Conservation (phyloP, 2,797 vertebrate genomes). For the Merluccius polli region DNA sequence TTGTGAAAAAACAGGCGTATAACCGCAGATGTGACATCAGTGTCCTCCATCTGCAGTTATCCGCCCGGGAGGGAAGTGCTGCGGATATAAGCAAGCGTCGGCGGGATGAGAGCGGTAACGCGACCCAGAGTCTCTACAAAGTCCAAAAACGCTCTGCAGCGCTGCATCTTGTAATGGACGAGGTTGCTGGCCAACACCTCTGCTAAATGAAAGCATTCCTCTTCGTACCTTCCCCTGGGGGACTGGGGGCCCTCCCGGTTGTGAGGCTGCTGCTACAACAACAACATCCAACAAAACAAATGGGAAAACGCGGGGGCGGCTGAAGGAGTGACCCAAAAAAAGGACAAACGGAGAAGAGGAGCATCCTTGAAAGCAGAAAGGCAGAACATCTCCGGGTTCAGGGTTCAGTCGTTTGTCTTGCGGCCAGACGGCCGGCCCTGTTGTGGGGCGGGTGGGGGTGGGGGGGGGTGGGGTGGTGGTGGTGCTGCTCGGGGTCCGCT, state of each 20-base stretch:
- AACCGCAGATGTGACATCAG: neutral
- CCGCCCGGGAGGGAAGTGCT: neutral
- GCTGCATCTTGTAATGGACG: neutral
- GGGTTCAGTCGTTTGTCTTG: conserved; percentile 2
- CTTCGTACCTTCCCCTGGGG: neutral
- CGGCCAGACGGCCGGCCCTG: neutral
- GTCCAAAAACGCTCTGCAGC: neutral
- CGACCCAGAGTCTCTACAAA: too few relatives aligned
- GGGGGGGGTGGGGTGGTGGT: conserved; percentile 5
- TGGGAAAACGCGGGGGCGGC: neutral
- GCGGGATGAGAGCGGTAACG: neutral
- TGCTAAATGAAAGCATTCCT: neutral
- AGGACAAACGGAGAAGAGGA: neutral
- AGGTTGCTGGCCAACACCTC: neutral
- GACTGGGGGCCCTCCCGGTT: neutral
- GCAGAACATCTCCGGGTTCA: neutral
- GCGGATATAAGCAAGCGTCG: neutral
- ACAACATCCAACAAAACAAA: neutral
- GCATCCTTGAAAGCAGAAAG: neutral
- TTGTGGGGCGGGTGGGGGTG: neutral
- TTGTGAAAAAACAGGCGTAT: neutral
- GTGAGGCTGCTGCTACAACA: neutral
- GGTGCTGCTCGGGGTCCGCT: neutral
- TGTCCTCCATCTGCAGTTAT: neutral
- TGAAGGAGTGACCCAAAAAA: neutral